phyloP scores from a whole-genome alignment of 2,888 invertebrate species.

The Cheilosia vulpina region DNA sequence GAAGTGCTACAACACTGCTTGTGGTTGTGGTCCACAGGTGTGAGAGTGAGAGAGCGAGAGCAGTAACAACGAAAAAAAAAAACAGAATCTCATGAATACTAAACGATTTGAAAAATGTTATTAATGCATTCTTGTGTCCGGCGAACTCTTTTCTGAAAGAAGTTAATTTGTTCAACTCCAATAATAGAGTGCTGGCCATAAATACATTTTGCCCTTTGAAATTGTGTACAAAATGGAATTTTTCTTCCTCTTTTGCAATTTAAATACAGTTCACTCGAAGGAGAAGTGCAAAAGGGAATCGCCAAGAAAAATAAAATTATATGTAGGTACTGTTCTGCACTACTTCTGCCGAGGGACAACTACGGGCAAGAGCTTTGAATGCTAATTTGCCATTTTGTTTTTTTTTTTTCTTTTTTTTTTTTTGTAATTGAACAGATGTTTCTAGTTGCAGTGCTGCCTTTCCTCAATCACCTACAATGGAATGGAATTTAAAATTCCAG shows the following conservation, averaged over 20 bases:
- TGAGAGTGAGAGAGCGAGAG: no score
- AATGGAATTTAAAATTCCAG: background rate
- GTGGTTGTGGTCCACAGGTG: no score
- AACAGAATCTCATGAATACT: background rate
- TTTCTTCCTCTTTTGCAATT: slow-evolving; percentile 40
- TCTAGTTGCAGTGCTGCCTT: slow-evolving; percentile 10
- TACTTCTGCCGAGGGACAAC: background rate
- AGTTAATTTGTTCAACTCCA: slow-evolving; percentile 48
- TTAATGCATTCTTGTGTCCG: slow-evolving; percentile 42
- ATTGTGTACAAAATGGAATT: background rate
- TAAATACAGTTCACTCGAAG: slow-evolving; percentile 39
- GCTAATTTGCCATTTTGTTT: slow-evolving; percentile 41
- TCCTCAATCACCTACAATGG: slow-evolving; percentile 14
- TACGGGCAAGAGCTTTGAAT: slow-evolving; percentile 31
- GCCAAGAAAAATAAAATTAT: background rate
- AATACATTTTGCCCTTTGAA: slow-evolving; percentile 36
- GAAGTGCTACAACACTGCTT: no score
- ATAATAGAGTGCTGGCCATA: slow-evolving; percentile 28
- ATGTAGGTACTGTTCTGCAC: background rate
- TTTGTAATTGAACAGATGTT: slow-evolving; percentile 3
- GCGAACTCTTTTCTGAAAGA: slow-evolving; percentile 2
- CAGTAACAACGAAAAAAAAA: no score
- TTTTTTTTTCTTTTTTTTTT: slow-evolving; percentile 13
- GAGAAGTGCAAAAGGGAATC: slow-evolving; percentile 8
- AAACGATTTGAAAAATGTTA: slow-evolving; percentile 13